Percentiles rank a stretch among this genome's conserved stretches.
Conservation (phyloP, 2,113 vertebrate species). For the Tyrannus savana region DNA sequence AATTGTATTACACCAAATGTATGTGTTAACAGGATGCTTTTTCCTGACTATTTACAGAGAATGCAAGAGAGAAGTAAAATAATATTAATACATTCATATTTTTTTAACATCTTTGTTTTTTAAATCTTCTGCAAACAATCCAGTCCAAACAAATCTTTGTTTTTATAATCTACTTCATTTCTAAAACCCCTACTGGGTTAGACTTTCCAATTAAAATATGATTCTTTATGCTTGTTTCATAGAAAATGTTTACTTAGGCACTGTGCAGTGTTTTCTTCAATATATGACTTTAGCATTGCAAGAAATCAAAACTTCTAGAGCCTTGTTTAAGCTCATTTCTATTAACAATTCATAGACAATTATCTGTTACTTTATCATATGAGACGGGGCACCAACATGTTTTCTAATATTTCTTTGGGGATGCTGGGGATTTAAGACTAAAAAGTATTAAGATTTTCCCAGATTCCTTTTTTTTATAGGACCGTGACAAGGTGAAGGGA, state of each 20-base stretch:
- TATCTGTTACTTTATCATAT: not conserved
- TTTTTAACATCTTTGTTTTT: conserved; percentile 18
- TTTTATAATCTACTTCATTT: conserved; percentile 22
- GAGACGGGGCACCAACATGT: not conserved
- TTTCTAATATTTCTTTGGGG: not conserved
- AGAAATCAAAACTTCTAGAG: not conserved
- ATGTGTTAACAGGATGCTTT: conserved; percentile 3
- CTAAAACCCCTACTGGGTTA: not conserved
- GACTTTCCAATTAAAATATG: conserved; percentile 1
- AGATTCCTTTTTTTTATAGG: not conserved
- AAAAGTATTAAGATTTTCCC: not conserved
- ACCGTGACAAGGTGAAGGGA: not conserved
- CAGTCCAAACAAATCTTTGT: conserved; percentile 30
- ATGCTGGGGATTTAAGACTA: not conserved
- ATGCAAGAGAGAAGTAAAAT: not conserved
- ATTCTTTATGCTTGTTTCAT: not conserved
- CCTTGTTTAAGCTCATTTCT: not conserved
- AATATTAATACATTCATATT: not conserved
- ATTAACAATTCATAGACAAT: not conserved
- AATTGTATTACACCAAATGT: conserved; percentile 34
- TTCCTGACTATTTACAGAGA: conserved; percentile 11
- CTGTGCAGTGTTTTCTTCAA: not conserved
- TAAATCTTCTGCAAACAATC: conserved; percentile 36
- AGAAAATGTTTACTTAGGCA: not conserved
- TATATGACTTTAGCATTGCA: not conserved